These are phyloP conservation scores for Emmelina monodactyla DNA, from an alignment of 2,888 invertebrate genomes.

Conservation along the genomic window DNA sequence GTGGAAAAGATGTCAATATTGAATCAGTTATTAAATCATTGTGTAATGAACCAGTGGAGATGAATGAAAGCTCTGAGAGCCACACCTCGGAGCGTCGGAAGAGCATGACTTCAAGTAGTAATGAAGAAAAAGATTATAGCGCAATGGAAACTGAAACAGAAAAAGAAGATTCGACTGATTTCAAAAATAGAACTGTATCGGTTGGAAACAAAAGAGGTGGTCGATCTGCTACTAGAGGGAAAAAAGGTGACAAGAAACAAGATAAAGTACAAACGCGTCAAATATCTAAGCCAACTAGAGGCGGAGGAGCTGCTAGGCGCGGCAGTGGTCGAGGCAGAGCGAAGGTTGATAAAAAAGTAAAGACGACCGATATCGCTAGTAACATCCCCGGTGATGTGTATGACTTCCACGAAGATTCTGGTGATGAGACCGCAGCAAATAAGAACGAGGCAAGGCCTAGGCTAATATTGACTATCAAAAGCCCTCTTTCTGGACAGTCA, in stretches of 20 bases:
- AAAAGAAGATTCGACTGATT: slow-evolving; percentile 17
- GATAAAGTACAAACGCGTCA: slow-evolving; percentile 55
- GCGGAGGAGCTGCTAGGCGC: slow-evolving; percentile 37
- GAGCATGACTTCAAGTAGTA: slow-evolving; percentile 4
- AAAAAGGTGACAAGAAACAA: slow-evolving; percentile 36
- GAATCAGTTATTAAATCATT: slow-evolving; percentile 82
- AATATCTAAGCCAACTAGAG: slow-evolving; percentile 46
- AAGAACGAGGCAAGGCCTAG: slow-evolving; percentile 71
- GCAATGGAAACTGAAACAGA: slow-evolving; percentile 18
- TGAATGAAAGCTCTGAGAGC: slow-evolving; percentile 19
- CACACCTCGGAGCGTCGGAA: slow-evolving; percentile 12
- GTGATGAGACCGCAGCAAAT: slow-evolving; percentile 71
- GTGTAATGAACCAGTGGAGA: slow-evolving; percentile 51
- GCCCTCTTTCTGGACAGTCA: slow-evolving; percentile 60
- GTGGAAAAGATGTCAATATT: slow-evolving; percentile 79
- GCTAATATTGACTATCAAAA: slow-evolving; percentile 83
- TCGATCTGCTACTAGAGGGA: slow-evolving; percentile 43
- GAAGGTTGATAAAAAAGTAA: slow-evolving; percentile 62
- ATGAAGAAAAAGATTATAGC: slow-evolving; percentile 12
- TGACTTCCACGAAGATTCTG: slow-evolving; percentile 90
- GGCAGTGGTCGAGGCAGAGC: slow-evolving; percentile 60
- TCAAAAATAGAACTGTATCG: slow-evolving; percentile 19
- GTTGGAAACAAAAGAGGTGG: slow-evolving; percentile 41
- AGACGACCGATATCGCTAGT: slow-evolving; percentile 58
- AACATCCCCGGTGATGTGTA: slow-evolving; percentile 81